These are phyloP conservation scores for Hemicrepidius hirtus DNA, from an alignment of 2,888 invertebrate genomes.

Conservation along the genomic window DNA sequence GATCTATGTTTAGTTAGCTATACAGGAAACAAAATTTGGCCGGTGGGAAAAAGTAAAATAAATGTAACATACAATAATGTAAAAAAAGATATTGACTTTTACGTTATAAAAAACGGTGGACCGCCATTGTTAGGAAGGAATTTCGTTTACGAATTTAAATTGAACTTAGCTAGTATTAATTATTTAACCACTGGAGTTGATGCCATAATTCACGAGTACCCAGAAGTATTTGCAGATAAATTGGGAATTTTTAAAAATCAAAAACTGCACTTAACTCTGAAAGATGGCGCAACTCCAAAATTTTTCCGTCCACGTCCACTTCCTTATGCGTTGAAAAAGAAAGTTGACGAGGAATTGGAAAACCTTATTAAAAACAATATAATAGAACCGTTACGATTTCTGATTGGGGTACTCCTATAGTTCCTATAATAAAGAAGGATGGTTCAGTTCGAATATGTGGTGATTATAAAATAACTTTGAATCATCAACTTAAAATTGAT, in stretches of 20 bases:
- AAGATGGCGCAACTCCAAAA: too few species aligned
- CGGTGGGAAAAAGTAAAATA: neutral
- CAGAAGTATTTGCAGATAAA: neutral
- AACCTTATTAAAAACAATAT: slow-evolving; percentile 65
- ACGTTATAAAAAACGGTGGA: neutral
- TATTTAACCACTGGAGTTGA: neutral
- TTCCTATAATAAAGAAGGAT: slow-evolving; percentile 63
- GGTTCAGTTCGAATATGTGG: slow-evolving; percentile 61
- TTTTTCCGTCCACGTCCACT: too few species aligned
- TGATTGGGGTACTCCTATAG: too few species aligned
- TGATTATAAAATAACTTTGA: slow-evolving; percentile 62
- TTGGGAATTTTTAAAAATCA: neutral
- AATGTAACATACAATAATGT: neutral
- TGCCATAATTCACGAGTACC: neutral
- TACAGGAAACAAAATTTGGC: neutral
- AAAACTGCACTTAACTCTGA: too few species aligned
- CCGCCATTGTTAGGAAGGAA: neutral
- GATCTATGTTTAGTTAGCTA: neutral
- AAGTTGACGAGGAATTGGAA: slow-evolving; percentile 54
- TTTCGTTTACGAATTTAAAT: neutral
- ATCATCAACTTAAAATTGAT: slow-evolving; percentile 56
- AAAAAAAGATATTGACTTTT: neutral
- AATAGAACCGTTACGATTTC: too few species aligned
- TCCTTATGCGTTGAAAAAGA: too few species aligned
- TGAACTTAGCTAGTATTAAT: neutral